phyloP scores from a whole-genome alignment of 2,797 vertebrate species.

The Tapirus indicus region DNA sequence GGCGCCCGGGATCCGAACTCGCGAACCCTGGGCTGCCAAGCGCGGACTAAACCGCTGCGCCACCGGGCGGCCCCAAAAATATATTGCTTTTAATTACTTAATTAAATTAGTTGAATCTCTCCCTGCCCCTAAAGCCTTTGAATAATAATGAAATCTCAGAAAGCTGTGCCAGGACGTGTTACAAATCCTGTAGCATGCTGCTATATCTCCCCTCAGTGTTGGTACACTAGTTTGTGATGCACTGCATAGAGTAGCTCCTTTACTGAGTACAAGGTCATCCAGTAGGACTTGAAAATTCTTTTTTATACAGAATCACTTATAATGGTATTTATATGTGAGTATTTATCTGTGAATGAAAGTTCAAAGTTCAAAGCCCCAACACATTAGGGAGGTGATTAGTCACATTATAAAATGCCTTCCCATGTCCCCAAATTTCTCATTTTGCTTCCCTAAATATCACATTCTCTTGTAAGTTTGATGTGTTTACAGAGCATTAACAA shows the following conservation, averaged over 20 bases:
- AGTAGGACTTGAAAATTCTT: slow-evolving; percentile 25
- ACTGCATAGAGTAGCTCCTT: not conserved
- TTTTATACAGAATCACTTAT: slow-evolving; percentile 28
- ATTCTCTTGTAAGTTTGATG: slow-evolving; percentile 14
- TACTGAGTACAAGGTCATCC: not conserved
- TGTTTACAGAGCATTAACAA: slow-evolving; percentile 15
- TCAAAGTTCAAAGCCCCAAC: slow-evolving; percentile 22
- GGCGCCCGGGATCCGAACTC: too few relatives aligned
- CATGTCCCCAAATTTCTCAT: not conserved
- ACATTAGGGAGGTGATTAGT: not conserved
- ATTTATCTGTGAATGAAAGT: slow-evolving; percentile 59
- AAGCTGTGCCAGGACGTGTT: not conserved
- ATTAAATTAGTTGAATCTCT: slow-evolving; percentile 25
- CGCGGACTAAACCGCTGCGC: too few relatives aligned
- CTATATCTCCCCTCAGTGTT: not conserved
- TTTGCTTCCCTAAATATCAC: slow-evolving; percentile 45
- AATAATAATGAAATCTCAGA: slow-evolving; percentile 20
- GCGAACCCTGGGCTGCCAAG: too few relatives aligned
- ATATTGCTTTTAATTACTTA: slow-evolving; percentile 20
- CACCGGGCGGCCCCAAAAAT: too few relatives aligned
- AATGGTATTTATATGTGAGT: not conserved
- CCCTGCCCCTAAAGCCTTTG: not conserved
- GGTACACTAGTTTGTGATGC: not conserved
- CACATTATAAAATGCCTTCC: slow-evolving; percentile 28
- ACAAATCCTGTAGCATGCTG: not conserved